Conservation (phyloP, 2,113 vertebrate genomes). For the Chaenogobius annularis region DNA sequence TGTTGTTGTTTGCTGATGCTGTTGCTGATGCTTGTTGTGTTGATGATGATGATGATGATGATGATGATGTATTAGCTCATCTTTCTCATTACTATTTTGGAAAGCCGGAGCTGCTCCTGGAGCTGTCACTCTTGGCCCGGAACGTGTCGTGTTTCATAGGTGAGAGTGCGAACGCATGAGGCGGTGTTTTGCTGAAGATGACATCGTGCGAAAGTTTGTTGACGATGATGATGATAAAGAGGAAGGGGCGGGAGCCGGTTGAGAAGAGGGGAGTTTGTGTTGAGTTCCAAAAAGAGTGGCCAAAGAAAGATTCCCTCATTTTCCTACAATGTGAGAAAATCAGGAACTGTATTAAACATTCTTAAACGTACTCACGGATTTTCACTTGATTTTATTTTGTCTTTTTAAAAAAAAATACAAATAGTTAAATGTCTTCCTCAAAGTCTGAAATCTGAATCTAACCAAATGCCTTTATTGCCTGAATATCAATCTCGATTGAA, state of each 20-base stretch:
- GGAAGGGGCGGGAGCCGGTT: constrained; percentile 43
- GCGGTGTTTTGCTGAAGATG: constrained; percentile 52
- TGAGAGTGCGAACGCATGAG: constrained; percentile 81
- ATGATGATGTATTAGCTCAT: background rate
- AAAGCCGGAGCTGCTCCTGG: background rate
- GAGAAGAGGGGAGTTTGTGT: constrained; percentile 51
- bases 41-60: constrained; percentile 12
- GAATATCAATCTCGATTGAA: no score
- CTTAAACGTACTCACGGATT: no score
- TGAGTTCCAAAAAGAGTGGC: constrained; percentile 84
- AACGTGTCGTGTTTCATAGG: constrained; percentile 77
- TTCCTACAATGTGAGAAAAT: constrained; percentile 67
- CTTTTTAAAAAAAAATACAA: no score
- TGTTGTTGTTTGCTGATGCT: background rate
- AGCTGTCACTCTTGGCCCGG: constrained; percentile 10
- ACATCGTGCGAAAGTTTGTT: background rate
- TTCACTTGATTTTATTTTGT: no score
- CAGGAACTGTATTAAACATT: no score
- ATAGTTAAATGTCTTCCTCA: no score
- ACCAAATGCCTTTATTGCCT: no score
- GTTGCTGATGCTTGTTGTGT: background rate
- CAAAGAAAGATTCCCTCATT: constrained; percentile 79
- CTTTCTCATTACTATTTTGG: background rate
- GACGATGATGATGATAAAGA: background rate
- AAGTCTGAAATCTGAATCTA: no score